Base-by-base conservation (phyloP, 2,113 vertebrate genomes). In the Craseonycteris thonglongyai region DNA sequence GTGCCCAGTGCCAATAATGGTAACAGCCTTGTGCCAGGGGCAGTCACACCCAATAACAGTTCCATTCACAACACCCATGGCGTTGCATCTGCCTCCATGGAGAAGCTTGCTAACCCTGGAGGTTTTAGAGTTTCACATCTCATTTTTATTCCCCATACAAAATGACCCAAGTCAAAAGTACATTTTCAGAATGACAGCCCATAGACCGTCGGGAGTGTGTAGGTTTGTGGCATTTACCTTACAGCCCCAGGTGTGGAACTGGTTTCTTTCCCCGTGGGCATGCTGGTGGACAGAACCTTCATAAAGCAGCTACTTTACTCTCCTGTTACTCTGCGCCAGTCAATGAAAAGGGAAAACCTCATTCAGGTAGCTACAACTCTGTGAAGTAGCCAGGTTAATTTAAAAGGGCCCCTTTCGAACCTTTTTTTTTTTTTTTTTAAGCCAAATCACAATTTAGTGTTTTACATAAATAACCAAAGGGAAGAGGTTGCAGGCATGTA, bases 361-460 rank as follows among this genome's bases (percentile, higher is more conserved):
- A 7, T 8, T 18, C 45, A 75, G n/a, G 22, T 26, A 63, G 38
- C 49, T 42, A 14, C 10, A 21, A 3, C 80, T 86, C 72, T 94
- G 28, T 40, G 12, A 22, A 75, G n/a, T 66, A 42, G 26, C 54
- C 54, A 86, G 68, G 14, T 80, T 80, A 45, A n/a, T 40, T 66
- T 95, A 45, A 82, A 92, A 80, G 71, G 40, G 19, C 35, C 2
- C 24, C 40, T 91, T 96, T 91, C 40, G 65, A n/a, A 69, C 2
- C 24, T 35, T 54, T 35, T 15, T 14, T 19, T 22, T 40, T 40
- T 58, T 49, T 90, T 88, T 21, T 63, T 78, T 65, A 28, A 71
- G 33, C 28, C 90, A 93, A 91, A 82, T 91, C 51, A 66, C 38
- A 91, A 83, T 92, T 92, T 75, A 83, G 7, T 92, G 68, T 82